These are phyloP conservation scores for Proisotoma minuta DNA, from an alignment of 2,888 invertebrate species.

Conservation along the genomic window DNA sequence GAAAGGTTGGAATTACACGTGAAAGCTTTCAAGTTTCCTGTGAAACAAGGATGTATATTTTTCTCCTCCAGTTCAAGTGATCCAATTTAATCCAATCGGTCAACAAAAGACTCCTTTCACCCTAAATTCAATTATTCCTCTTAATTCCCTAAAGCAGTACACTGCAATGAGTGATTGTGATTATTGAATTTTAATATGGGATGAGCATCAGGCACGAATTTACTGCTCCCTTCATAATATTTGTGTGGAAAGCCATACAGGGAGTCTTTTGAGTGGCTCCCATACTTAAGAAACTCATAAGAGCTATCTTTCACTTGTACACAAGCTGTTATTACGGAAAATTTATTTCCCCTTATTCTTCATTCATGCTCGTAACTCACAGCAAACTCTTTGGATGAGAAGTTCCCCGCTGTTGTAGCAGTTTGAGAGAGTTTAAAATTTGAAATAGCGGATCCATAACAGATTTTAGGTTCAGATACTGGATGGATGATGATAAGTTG, in stretches of 20 bases:
- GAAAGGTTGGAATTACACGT: slow-evolving; percentile 30
- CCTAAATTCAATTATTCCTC: slow-evolving; percentile 23
- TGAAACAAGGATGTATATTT: slow-evolving; percentile 20
- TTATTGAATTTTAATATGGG: too few relatives aligned
- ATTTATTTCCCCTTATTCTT: not conserved
- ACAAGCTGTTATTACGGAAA: not conserved
- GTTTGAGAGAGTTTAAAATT: not conserved
- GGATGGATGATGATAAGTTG: too few relatives aligned
- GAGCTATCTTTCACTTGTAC: too few relatives aligned
- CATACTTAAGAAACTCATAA: too few relatives aligned
- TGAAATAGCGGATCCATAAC: not conserved
- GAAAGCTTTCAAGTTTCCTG: slow-evolving; percentile 42
- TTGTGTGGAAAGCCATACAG: too few relatives aligned
- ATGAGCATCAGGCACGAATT: too few relatives aligned
- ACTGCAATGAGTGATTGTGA: too few relatives aligned
- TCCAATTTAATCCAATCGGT: slow-evolving; percentile 35
- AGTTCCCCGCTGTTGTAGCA: not conserved
- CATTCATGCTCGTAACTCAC: not conserved
- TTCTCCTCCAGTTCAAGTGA: slow-evolving; percentile 18
- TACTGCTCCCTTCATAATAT: too few relatives aligned
- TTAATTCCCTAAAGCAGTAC: slow-evolving; percentile 8
- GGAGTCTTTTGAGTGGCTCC: too few relatives aligned
- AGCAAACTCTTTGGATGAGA: not conserved
- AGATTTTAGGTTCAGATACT: too few relatives aligned
- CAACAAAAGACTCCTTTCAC: slow-evolving; percentile 33